These are phyloP conservation scores for Alligator sinensis DNA, from an alignment of 2,113 vertebrate genomes.

Conservation along the genomic window DNA sequence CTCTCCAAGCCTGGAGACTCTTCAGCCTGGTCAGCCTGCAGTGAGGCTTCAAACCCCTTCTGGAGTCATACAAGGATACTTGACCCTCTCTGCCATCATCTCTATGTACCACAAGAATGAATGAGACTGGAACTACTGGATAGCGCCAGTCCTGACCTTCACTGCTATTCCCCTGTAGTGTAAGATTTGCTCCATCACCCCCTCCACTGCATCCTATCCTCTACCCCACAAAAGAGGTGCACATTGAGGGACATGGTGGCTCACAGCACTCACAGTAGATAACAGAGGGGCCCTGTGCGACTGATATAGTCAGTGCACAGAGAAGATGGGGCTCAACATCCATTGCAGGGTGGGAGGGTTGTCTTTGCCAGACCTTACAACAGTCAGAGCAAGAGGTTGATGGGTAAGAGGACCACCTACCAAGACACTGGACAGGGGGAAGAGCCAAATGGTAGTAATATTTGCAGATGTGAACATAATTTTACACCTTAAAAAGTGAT, in stretches of 20 bases:
- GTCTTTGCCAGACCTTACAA: background rate
- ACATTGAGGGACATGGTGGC: background rate
- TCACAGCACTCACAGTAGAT: background rate
- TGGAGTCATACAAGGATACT: too few relatives aligned
- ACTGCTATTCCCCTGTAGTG: too few relatives aligned
- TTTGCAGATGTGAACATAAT: background rate
- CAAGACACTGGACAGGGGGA: too few relatives aligned
- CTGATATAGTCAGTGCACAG: background rate
- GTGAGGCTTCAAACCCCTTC: too few relatives aligned
- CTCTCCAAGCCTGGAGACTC: too few relatives aligned
- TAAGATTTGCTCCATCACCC: background rate
- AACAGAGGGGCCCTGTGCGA: background rate
- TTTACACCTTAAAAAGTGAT: background rate
- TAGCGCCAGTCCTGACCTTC: background rate
- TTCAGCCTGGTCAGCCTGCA: too few relatives aligned
- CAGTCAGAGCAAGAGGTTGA: background rate
- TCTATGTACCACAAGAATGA: too few relatives aligned
- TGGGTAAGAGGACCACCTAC: background rate
- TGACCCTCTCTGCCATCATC: too few relatives aligned
- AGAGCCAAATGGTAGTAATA: background rate
- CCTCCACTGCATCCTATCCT: background rate
- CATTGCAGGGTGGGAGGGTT: background rate
- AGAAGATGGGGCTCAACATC: background rate
- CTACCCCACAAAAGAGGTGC: background rate
- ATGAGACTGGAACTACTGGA: background rate